phyloP scores from a whole-genome alignment of 2,888 invertebrate genomes.

The Achlya flavicornis region DNA sequence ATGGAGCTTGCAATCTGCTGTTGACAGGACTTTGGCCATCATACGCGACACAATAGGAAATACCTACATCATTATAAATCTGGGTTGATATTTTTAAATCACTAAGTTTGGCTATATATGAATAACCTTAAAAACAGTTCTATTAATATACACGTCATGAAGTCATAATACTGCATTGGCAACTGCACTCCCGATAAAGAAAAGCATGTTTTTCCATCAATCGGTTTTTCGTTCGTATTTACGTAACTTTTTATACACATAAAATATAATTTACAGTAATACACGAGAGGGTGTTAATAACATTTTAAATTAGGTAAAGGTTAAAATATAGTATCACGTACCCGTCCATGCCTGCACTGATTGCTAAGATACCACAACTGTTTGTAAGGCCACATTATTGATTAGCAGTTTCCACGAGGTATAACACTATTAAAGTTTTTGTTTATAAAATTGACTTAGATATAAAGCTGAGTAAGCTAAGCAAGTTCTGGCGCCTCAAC shows the following conservation, averaged over 20 bases:
- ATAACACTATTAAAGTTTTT: no score
- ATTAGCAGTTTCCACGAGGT: constrained; percentile 25
- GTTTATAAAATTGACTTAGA: no score
- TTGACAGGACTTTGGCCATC: no score
- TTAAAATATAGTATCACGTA: constrained; percentile 24
- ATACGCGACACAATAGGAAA: background rate
- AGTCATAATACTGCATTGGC: no score
- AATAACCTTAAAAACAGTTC: background rate
- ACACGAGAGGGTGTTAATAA: background rate
- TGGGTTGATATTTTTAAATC: no score
- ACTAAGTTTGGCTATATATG: background rate
- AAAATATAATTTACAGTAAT: background rate
- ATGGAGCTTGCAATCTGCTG: no score
- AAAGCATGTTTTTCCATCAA: background rate
- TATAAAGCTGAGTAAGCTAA: background rate
- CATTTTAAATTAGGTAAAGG: constrained; percentile 11
- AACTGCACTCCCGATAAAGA: background rate
- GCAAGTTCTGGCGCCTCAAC: background rate
- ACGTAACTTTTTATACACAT: background rate
- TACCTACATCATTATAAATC: background rate
- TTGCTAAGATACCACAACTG: constrained; percentile 55
- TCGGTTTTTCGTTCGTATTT: background rate
- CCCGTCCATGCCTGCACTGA: constrained; percentile 28
- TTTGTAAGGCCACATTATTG: constrained; percentile 33
- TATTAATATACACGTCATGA: no score